These are phyloP conservation scores for Tetranychus piercei DNA, from an alignment of 2,888 invertebrate species.

Conservation along the genomic window DNA sequence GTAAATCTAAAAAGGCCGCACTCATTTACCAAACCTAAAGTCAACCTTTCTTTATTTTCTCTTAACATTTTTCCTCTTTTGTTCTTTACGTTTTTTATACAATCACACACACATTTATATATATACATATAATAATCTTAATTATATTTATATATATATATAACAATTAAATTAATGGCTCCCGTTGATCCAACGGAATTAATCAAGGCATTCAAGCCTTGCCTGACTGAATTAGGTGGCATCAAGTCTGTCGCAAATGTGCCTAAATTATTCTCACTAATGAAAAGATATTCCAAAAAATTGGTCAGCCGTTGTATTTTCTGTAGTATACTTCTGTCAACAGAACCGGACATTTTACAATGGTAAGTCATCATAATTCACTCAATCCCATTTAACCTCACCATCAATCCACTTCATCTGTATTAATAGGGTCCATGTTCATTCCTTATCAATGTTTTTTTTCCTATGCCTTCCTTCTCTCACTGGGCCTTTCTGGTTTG, in stretches of 20 bases:
- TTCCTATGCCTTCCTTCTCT: background rate
- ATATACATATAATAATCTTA: background rate
- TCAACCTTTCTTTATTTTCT: background rate
- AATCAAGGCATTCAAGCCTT: slow-evolving; percentile 66
- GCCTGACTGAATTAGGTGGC: slow-evolving; percentile 59
- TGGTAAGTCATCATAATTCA: slow-evolving; percentile 39
- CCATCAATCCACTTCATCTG: background rate
- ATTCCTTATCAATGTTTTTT: background rate
- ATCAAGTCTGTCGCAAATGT: slow-evolving; percentile 74
- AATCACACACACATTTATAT: background rate
- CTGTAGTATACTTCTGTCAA: slow-evolving; percentile 71
- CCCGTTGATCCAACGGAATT: slow-evolving; percentile 76
- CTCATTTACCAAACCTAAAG: background rate
- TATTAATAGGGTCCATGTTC: background rate
- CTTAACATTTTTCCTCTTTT: background rate
- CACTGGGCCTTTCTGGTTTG: background rate
- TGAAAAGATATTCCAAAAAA: slow-evolving; percentile 87
- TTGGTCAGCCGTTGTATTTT: slow-evolving; percentile 87
- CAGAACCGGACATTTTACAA: slow-evolving; percentile 59
- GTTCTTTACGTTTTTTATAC: background rate
- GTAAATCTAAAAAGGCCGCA: background rate
- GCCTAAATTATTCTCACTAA: slow-evolving; percentile 61
- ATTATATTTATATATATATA: background rate
- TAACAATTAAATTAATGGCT: slow-evolving; percentile 42
- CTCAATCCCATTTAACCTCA: background rate